Percentiles rank a stretch among this genome's conserved stretches.
phyloP scores from a whole-genome alignment of 1,140 invertebrate genomes.

The Periplaneta americana region DNA sequence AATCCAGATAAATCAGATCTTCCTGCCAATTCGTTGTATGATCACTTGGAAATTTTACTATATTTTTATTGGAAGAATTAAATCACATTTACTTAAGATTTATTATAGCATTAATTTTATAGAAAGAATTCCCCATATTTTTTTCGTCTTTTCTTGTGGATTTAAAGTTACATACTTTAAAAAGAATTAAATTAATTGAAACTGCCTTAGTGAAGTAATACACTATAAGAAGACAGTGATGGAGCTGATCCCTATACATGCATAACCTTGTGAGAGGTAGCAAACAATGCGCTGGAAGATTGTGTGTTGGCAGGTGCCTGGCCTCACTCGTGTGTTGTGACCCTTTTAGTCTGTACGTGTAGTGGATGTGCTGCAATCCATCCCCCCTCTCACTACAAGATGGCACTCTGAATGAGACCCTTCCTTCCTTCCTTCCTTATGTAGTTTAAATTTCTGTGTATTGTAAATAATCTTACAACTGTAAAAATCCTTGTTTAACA shows the following conservation, averaged over 20 bases:
- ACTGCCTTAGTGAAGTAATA: neutral
- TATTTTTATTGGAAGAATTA: too few species aligned
- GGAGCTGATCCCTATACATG: too few species aligned
- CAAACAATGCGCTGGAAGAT: neutral
- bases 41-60: too few species aligned
- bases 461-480: neutral
- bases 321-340: conserved; percentile 16
- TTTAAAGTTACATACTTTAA: neutral
- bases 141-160: neutral
- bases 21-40: too few species aligned
- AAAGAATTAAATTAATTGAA: neutral
- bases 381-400: neutral
- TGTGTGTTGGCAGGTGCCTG: neutral
- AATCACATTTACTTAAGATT: too few species aligned
- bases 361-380: conserved; percentile 1
- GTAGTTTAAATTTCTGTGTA: neutral
- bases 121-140: too few species aligned
- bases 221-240: neutral
- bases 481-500: neutral
- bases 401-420: neutral
- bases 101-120: too few species aligned
- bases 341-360: conserved; percentile 7
- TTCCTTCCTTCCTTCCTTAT: neutral
- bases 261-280: neutral
- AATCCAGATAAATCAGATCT: too few species aligned